These are phyloP conservation scores for Digitonthophagus gazella DNA, from an alignment of 2,888 invertebrate species.

Conservation along the genomic window DNA sequence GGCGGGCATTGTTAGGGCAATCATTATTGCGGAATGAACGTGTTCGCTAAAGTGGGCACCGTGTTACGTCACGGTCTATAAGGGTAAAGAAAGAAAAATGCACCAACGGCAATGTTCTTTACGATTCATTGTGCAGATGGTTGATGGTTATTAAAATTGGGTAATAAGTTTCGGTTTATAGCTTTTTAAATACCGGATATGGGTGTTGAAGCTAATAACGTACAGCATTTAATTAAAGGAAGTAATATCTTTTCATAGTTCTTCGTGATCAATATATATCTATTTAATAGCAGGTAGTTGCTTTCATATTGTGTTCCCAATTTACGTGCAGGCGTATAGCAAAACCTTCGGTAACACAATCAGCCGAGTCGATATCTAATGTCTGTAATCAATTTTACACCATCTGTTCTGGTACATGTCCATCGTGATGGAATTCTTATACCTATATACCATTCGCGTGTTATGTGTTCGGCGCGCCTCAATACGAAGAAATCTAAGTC, in stretches of 20 bases:
- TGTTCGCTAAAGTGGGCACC: background rate
- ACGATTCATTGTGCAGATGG: no score
- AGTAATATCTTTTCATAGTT: no score
- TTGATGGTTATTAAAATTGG: no score
- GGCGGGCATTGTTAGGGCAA: background rate
- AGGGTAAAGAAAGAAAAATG: no score
- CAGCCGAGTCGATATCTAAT: background rate
- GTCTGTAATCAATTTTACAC: background rate
- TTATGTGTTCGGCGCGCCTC: background rate
- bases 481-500: background rate
- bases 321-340: background rate
- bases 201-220: no score
- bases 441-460: no score
- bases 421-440: background rate
- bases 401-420: background rate
- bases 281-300: background rate
- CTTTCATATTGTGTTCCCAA: background rate
- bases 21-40: background rate
- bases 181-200: no score
- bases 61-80: no score
- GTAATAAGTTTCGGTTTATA: no score
- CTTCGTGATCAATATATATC: background rate
- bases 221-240: no score
- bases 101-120: no score
- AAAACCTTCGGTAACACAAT: background rate